Evolutionary conservation across 92 coral and sea anemone genomes (phyloP), one percentile per base, ranked within the genome.

Genomic region (Actinernus sp.): DNA sequence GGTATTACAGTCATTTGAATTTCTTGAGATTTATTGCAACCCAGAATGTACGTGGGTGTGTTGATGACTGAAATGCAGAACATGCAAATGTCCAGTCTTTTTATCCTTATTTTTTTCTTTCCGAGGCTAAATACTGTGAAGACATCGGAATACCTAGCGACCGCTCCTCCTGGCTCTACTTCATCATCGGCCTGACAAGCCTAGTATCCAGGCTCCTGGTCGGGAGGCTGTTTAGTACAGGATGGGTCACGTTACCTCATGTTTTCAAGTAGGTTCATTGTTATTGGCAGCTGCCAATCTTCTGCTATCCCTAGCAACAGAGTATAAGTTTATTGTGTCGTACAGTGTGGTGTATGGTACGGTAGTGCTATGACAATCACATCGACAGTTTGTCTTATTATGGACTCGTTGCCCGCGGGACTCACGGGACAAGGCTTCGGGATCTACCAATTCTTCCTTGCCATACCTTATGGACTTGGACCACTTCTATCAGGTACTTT

Each of bases 51-150:
- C n/a, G n/a, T n/a, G n/a, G n/a, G n/a, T n/a, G n/a, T n/a, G n/a
- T n/a, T n/a, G n/a, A n/a, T n/a, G n/a, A n/a, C n/a, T n/a, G n/a
- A n/a, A n/a, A n/a, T n/a, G n/a, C n/a, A n/a, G n/a, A n/a, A n/a
- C n/a, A n/a, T n/a, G n/a, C n/a, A n/a, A n/a, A n/a, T n/a, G n/a
- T n/a, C n/a, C n/a, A n/a, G n/a, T n/a, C n/a, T n/a, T n/a, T n/a
- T 34, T 34, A 34, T 34, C 41, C 41, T 6, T 34, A 14, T 14
- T 6, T 34, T 14, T 6, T 34, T 34, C 41, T 34, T 14, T 6
- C 6, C 6, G n/a, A 65, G 73, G 73, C 61, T 14, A 51, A 54
- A 4, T 54, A 65, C 61, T 65, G 73, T 20, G 32, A 65, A 47
- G 61, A 65, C 21, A 2, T 65, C 3, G 73, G 73, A 2, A 48